Evolutionary conservation across 2,113 vertebrate species (phyloP).

Genomic region (Planiliza haematocheilus): DNA sequence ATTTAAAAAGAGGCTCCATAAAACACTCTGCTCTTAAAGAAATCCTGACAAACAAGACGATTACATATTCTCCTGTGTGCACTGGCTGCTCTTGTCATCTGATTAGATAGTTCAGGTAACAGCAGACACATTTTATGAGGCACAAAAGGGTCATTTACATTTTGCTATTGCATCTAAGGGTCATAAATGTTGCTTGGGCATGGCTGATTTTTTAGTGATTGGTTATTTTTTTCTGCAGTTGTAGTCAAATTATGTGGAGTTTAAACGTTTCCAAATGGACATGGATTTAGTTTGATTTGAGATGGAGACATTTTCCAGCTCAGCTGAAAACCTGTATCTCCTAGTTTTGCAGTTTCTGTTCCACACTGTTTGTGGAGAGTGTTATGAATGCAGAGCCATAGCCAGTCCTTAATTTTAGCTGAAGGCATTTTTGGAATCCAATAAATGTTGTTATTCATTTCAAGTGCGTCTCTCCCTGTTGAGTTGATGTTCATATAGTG

Average conservation of each 20-base stretch:
- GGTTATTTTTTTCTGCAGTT: constrained; percentile 1
- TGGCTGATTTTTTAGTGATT: constrained; percentile 19
- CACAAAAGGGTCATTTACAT: constrained; percentile 52
- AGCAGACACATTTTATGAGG: constrained; percentile 39
- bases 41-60: constrained; percentile 48
- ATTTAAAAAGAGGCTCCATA: constrained; percentile 33
- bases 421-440: constrained; percentile 21
- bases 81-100: constrained; percentile 28
- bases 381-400: neutral
- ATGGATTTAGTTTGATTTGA: constrained; percentile 24
- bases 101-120: constrained; percentile 51
- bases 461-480: neutral
- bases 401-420: constrained; percentile 17
- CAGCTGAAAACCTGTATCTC: constrained; percentile 33
- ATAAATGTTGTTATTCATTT: constrained; percentile 24
- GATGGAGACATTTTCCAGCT: constrained; percentile 18
- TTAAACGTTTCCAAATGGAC: constrained; percentile 21
- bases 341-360: constrained; percentile 2
- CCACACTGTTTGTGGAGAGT: constrained; percentile 12
- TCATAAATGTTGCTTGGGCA: constrained; percentile 34
- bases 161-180: constrained; percentile 35
- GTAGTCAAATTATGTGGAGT: constrained; percentile 19
- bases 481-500: neutral
- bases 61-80: constrained; percentile 56
- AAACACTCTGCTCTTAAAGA: constrained; percentile 45